A percentile compares a stretch with the other conserved stretches of the same genome.
phyloP scores from a whole-genome alignment of 2,113 vertebrate species.

The Psephotus haematonotus region DNA sequence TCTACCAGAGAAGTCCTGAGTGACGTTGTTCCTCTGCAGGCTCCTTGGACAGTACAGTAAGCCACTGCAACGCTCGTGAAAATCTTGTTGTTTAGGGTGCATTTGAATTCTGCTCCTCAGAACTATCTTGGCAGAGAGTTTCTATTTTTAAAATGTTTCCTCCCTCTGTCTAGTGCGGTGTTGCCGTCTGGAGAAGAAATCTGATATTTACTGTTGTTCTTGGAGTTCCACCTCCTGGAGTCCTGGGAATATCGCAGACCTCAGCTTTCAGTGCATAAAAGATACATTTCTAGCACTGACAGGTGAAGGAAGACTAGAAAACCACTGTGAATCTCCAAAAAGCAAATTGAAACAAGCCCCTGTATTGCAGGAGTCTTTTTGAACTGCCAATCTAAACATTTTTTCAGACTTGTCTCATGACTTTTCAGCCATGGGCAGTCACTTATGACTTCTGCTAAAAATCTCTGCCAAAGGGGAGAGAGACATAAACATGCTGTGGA shows the following conservation, averaged over 20 bases:
- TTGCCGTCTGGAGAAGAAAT: conserved; percentile 47
- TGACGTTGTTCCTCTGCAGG: background rate
- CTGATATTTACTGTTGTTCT: conserved; percentile 33
- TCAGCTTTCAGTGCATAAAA: background rate
- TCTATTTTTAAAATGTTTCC: background rate
- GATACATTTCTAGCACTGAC: background rate
- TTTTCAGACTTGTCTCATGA: background rate
- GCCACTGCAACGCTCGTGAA: background rate
- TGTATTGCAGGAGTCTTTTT: background rate
- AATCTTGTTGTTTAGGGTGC: background rate
- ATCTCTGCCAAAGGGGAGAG: background rate
- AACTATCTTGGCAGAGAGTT: background rate
- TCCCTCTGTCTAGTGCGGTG: background rate
- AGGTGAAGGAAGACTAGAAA: conserved; percentile 13
- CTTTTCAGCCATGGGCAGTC: background rate
- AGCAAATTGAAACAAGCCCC: conserved; percentile 8
- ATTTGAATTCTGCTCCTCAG: background rate
- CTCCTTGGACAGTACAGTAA: background rate
- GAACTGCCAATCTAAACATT: background rate
- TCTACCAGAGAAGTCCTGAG: background rate
- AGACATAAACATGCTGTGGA: background rate
- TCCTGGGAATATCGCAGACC: conserved; percentile 55
- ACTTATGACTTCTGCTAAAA: background rate
- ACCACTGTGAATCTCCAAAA: background rate
- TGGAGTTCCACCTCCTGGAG: conserved; percentile 58